Base-by-base conservation (phyloP, 2,888 invertebrate species). In the Cheiracanthium punctorium region DNA sequence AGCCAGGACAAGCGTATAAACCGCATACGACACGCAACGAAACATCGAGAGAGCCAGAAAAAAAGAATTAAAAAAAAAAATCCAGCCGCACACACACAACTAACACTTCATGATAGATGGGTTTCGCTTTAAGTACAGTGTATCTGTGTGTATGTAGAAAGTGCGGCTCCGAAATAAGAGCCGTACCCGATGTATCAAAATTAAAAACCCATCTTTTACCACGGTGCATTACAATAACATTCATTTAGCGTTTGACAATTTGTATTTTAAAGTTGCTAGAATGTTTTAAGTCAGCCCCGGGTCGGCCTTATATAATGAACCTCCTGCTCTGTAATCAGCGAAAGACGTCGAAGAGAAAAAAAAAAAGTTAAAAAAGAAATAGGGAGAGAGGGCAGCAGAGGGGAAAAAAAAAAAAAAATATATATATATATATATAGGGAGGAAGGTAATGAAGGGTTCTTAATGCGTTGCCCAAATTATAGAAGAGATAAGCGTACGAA, bases 201-300 rank as follows among this genome's bases (percentile, higher is more conserved):
- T 58, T 58, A 58, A 58, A 58, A 58, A 58, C 58, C 24, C 24
- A 58, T 58, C 24, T 17, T n/a, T 37, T 24, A 1, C 58, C 58
- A 4, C 4, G n/a, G n/a, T 24, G 48, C 14, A 30, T 20, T 41
- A 4, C 74, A 72, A 84, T 84, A 41, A 69, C 65, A 79, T 52
- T 52, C 28, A 84, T n/a, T 84, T 79, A 84, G 24, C 73, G 73
- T n/a, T 82, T 73, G 65, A 79, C 73, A 84, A 72, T 84, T 84
- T 79, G 84, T 84, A 84, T 79, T 84, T 84, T 84, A 84, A 84
- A 84, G 79, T 79, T 79, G 84, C 69, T 69, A 84, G 72, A 84
- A 84, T 74, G 84, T 84, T 77, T 79, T 24, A 58, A 58, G 24
- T 58, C 24, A 7, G 4, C 58, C 4, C 24, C 24, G 5, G 58